Percentiles rank a stretch among this genome's conserved stretches.
Conservation (phyloP, 2,888 invertebrate species). For the Sericinus montela region DNA sequence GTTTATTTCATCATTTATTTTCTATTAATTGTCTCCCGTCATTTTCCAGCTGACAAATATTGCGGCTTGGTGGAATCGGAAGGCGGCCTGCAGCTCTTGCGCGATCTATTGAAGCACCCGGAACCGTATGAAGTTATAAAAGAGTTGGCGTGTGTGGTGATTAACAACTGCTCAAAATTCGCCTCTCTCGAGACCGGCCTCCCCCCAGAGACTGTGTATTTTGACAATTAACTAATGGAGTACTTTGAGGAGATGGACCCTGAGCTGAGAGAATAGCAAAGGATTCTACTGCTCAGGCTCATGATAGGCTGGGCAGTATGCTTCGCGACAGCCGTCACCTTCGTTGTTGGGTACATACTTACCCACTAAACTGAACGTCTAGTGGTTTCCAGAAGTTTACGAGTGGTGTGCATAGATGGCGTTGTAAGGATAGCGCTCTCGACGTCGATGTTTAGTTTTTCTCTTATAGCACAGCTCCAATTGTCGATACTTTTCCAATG, state of each 20-base stretch:
- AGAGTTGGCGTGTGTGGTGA: conserved; percentile 83
- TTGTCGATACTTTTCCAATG: background rate
- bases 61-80: conserved; percentile 92
- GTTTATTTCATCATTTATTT: no score
- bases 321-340: background rate
- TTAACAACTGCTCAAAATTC: conserved; percentile 80
- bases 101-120: conserved; percentile 81
- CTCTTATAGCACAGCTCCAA: background rate
- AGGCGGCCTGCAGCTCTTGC: conserved; percentile 87
- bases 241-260: conserved; percentile 52
- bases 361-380: background rate
- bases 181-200: conserved; percentile 24
- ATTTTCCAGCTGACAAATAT: conserved; percentile 93
- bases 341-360: background rate
- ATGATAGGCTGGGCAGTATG: conserved; percentile 10
- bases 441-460: background rate
- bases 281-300: conserved; percentile 10
- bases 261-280: conserved; percentile 40
- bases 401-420: background rate
- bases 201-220: conserved; percentile 25
- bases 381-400: background rate
- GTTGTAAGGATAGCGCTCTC: background rate
- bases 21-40: no score
- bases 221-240: conserved; percentile 56
- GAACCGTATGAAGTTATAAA: conserved; percentile 83